Evolutionary conservation across 2,113 vertebrate genomes (phyloP).

Genomic region (Ceyx melanurus): DNA sequence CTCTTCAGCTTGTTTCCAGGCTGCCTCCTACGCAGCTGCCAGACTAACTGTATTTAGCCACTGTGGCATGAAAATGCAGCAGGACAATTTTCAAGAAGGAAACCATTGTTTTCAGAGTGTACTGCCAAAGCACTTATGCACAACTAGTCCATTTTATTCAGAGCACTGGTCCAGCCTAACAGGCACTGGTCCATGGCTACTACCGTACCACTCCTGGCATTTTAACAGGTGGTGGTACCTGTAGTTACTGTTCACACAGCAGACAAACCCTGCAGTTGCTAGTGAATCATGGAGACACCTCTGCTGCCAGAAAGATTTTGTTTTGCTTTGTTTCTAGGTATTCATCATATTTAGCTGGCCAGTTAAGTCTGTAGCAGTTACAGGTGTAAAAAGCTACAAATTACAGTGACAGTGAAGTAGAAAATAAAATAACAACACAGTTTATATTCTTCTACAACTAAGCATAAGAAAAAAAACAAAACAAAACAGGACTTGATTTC

Average conservation of each 20-base stretch:
- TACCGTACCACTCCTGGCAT: rapidly evolving
- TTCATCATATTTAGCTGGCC: background rate
- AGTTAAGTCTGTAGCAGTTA: background rate
- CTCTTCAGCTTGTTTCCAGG: background rate
- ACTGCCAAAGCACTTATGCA: background rate
- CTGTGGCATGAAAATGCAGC: rapidly evolving
- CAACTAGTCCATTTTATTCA: background rate
- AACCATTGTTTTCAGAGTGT: background rate
- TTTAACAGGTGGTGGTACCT: background rate
- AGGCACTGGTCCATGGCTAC: rapidly evolving
- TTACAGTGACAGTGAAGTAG: background rate
- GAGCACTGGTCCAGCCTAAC: background rate
- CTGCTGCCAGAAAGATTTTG: rapidly evolving
- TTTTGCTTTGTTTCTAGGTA: background rate
- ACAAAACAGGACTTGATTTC: background rate
- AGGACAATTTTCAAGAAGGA: background rate
- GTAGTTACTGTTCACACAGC: background rate
- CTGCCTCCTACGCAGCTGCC: background rate
- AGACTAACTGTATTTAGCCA: background rate
- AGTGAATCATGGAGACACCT: background rate
- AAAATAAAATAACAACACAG: background rate
- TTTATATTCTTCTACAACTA: background rate
- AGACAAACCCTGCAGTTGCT: background rate
- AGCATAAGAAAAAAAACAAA: too few relatives aligned
- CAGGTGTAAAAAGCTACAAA: background rate